phyloP scores from a whole-genome alignment of 2,113 vertebrate species.

The Chaenogobius annularis region DNA sequence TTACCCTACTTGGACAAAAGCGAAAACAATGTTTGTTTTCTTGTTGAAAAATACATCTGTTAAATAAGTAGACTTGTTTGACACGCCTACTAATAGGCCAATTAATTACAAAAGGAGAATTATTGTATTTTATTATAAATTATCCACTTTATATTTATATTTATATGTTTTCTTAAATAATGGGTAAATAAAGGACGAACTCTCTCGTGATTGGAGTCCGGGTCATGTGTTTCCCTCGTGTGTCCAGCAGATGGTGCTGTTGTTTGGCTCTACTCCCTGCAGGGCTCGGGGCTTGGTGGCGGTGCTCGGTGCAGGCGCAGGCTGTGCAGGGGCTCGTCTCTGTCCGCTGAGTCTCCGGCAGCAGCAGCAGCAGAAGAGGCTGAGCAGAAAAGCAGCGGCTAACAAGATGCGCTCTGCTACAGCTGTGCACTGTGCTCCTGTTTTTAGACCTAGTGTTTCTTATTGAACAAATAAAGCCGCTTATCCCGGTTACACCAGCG shows the following conservation, averaged over 20 bases:
- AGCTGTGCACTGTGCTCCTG: slow-evolving; percentile 5
- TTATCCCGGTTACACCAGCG: not conserved
- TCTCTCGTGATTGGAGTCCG: not conserved
- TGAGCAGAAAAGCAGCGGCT: slow-evolving; percentile 26
- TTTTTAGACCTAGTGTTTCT: slow-evolving; percentile 26
- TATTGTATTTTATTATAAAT: too few species aligned
- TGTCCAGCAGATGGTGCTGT: slow-evolving; percentile 41
- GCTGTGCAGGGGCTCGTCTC: slow-evolving; percentile 11
- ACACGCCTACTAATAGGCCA: too few species aligned
- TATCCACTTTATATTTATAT: too few species aligned
- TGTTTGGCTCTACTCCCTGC: not conserved
- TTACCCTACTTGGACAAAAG: too few species aligned
- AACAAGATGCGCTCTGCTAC: slow-evolving; percentile 50
- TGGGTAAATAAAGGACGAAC: not conserved
- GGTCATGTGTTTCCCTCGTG: not conserved
- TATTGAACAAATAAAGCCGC: not conserved
- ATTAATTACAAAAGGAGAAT: too few species aligned
- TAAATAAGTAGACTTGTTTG: too few species aligned
- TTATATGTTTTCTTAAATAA: too few species aligned
- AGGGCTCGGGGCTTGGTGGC: too few species aligned
- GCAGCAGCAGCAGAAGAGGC: slow-evolving; percentile 10
- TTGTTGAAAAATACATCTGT: too few species aligned
- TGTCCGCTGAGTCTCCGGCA: slow-evolving; percentile 22
- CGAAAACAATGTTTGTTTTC: too few species aligned
- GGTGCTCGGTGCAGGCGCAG: too few species aligned